Evolutionary conservation across 1,140 invertebrate genomes (phyloP), one percentile per base, ranked within the genome.

Genomic region (Drosophila repleta): DNA sequence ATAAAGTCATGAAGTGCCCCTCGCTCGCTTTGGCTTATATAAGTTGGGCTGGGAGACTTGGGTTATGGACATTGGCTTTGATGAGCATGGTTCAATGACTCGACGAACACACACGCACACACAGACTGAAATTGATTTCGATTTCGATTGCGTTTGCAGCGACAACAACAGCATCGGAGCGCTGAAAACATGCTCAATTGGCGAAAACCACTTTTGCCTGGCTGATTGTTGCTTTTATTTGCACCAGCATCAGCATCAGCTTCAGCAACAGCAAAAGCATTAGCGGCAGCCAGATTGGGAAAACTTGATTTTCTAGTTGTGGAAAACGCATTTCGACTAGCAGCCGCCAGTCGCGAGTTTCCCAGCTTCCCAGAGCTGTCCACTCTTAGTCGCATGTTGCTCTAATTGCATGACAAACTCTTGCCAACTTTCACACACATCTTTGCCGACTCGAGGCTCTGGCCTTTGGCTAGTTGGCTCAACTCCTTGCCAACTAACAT

Each of bases 351-450:
- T 17, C 51, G 53, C 21, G 51, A 70, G 45, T 68, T 73, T 73
- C 65, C 35, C 70, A 70, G 45, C 62, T 73, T 73, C 65, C 35
- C 70, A 68, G 49, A 68, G 69, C 63, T 72, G 39, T 65, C 64
- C 65, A 68, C 64, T 68, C 52, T 68, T 55, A 64, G 65, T 62
- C 65, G 70, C 70, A 73, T 73, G 70, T 73, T 69, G 65, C 65
- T 73, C 70, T 73, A 73, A 73, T 73, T 73, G 70, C 70, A 73
- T 52, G 70, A 72, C 69, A 72, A 72, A 72, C 69, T 72, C 63
- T 53, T 61, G 63, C 5, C 55, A 72, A 73, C 70, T 73, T 73
- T 73, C 70, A 68, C 70, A 73, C 56, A 73, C 70, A 67, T 68
- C 57, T 68, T 41, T 62, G 64, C 29, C 32, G 29, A 37, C 26